These are phyloP conservation scores for Amazona ochrocephala DNA, from an alignment of 2,797 vertebrate genomes.

Conservation along the genomic window DNA sequence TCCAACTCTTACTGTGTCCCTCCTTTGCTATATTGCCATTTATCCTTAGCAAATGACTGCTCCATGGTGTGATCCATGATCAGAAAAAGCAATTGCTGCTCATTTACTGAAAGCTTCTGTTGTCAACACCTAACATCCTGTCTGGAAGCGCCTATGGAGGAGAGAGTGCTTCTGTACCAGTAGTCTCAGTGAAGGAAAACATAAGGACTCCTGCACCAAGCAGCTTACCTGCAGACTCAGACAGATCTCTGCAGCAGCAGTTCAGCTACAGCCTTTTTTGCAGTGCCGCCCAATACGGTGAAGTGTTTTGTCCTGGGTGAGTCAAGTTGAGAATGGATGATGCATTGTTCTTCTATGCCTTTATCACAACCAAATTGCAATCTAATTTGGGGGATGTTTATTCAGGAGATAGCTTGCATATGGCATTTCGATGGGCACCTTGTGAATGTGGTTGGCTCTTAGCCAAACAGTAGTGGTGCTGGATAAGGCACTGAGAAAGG, in stretches of 20 bases:
- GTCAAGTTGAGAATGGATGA: background rate
- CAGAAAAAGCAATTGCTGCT: conserved; percentile 25
- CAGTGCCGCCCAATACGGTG: background rate
- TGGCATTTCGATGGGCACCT: background rate
- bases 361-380: conserved; percentile 7
- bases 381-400: conserved; percentile 1
- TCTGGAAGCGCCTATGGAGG: background rate
- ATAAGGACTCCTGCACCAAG: background rate
- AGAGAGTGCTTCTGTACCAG: background rate
- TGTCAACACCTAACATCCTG: background rate
- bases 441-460: background rate
- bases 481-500: background rate
- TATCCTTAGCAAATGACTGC: conserved; percentile 4
- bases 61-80: background rate
- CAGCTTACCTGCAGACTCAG: background rate
- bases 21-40: background rate
- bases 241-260: background rate
- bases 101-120: conserved; percentile 18
- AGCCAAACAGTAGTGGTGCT: background rate
- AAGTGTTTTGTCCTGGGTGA: background rate
- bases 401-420: conserved; percentile 1
- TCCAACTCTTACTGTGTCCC: background rate
- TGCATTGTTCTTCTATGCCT: background rate
- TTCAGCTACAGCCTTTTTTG: background rate
- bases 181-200: background rate